Conservation (phyloP, 2,797 vertebrate species). For the Neomorphus geoffroyi region DNA sequence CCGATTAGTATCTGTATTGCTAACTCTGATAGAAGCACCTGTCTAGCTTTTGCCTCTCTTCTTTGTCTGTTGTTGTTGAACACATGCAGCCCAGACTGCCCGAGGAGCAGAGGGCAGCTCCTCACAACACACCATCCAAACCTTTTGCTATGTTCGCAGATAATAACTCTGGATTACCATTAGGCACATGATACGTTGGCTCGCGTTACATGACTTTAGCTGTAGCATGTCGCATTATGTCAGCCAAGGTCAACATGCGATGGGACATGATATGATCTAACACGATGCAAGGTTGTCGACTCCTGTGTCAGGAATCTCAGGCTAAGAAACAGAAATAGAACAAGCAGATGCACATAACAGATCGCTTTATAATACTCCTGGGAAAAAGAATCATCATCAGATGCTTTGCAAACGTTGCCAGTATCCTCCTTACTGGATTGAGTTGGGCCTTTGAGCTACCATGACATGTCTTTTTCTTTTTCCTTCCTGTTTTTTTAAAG, state of each 20-base stretch:
- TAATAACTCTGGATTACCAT: slow-evolving; percentile 46
- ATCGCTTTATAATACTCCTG: slow-evolving; percentile 37
- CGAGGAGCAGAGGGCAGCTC: background rate
- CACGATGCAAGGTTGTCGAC: slow-evolving; percentile 32
- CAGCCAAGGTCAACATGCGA: slow-evolving; percentile 29
- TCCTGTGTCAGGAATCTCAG: slow-evolving; percentile 26
- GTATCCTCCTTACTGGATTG: background rate
- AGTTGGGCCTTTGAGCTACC: background rate
- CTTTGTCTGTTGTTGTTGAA: background rate
- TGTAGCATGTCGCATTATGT: background rate
- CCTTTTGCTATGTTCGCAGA: background rate
- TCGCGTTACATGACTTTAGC: background rate
- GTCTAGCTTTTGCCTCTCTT: background rate
- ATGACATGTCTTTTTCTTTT: background rate
- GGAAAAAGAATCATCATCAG: slow-evolving; percentile 9
- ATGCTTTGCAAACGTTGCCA: background rate
- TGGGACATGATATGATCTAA: slow-evolving; percentile 47
- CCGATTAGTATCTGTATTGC: background rate
- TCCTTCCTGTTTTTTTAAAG: background rate
- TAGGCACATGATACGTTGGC: slow-evolving; percentile 22
- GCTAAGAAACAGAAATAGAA: slow-evolving; percentile 51
- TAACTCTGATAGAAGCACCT: background rate
- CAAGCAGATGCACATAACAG: slow-evolving; percentile 33
- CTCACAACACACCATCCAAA: background rate
- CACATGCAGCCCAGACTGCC: background rate